Evolutionary conservation across 37 sponge, comb jelly and placozoan species (phyloP).

Genomic region (Crambe crambe): DNA sequence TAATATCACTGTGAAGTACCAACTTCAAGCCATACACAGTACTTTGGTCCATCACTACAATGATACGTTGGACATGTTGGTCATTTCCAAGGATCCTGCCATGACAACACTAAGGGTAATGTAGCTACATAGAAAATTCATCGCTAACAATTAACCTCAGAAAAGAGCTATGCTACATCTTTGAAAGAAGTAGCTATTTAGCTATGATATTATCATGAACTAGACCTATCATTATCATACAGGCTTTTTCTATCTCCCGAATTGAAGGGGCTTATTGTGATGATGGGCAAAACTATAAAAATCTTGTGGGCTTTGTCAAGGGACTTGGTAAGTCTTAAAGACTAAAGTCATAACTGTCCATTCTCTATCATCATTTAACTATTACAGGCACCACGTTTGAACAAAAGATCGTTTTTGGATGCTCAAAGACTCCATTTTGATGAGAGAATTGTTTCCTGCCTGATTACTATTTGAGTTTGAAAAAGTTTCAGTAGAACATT

Average conservation of each 20-base stretch:
- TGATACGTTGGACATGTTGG: constrained; percentile 77
- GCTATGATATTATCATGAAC: too few species aligned
- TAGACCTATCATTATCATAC: too few species aligned
- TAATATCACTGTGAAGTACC: constrained; percentile 54
- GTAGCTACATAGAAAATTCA: too few species aligned
- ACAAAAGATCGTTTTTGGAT: not conserved
- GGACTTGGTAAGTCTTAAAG: constrained; percentile 62
- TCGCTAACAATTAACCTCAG: too few species aligned
- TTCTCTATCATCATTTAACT: not conserved
- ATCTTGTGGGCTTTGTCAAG: constrained; percentile 85
- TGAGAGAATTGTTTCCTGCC: not conserved
- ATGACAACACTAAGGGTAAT: constrained; percentile 44
- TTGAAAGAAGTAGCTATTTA: too few species aligned
- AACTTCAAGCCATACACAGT: constrained; percentile 73
- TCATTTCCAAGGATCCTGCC: constrained; percentile 13
- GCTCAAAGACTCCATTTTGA: not conserved
- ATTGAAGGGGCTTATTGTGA: constrained; percentile 84
- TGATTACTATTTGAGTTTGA: not conserved
- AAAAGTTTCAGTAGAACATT: not conserved
- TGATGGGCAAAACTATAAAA: constrained; percentile 93
- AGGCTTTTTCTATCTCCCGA: constrained; percentile 87
- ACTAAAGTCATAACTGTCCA: not conserved
- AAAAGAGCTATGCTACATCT: too few species aligned
- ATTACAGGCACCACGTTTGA: not conserved
- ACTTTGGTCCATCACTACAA: constrained; percentile 86